These are phyloP conservation scores for Scylla paramamosain DNA, from an alignment of 1,140 invertebrate species.

Conservation along the genomic window DNA sequence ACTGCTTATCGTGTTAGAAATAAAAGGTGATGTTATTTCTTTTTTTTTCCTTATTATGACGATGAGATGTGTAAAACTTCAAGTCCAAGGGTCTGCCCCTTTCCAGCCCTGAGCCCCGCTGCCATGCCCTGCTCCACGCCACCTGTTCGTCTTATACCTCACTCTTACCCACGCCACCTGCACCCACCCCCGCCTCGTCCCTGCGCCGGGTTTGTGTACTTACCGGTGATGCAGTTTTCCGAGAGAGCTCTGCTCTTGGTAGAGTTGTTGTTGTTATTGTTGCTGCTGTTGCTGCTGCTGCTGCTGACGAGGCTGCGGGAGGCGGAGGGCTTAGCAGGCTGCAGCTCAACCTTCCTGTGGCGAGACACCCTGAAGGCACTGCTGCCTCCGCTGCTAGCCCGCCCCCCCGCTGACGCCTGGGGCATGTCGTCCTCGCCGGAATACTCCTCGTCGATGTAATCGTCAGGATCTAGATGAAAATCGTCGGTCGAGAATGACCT, in stretches of 20 bases:
- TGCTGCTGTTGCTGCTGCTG: conserved; percentile 55
- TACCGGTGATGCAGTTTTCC: conserved; percentile 66
- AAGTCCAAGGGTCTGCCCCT: too few relatives aligned
- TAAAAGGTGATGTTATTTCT: too few relatives aligned
- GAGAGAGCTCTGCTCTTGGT: conserved; percentile 61
- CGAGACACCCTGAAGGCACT: conserved; percentile 80
- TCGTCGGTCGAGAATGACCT: conserved; percentile 69
- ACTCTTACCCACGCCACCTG: too few relatives aligned
- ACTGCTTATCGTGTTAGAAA: too few relatives aligned
- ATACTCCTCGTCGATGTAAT: conserved; percentile 62
- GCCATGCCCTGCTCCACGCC: too few relatives aligned
- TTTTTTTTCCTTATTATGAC: too few relatives aligned
- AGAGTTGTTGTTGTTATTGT: conserved; percentile 52
- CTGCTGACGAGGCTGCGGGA: not conserved
- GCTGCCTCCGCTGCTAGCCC: conserved; percentile 79
- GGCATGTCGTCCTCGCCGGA: conserved; percentile 67
- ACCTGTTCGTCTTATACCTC: too few relatives aligned
- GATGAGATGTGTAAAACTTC: too few relatives aligned
- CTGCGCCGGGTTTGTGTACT: conserved; percentile 32
- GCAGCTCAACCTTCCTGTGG: conserved; percentile 81
- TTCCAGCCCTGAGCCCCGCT: too few relatives aligned
- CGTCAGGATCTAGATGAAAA: conserved; percentile 49
- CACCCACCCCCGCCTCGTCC: not conserved
- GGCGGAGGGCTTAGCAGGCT: conserved; percentile 78
- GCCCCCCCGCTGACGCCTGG: conserved; percentile 81